Percentiles rank a stretch among this genome's conserved stretches.
Conservation (phyloP, 1,140 invertebrate genomes). For the Cherax destructor region DNA sequence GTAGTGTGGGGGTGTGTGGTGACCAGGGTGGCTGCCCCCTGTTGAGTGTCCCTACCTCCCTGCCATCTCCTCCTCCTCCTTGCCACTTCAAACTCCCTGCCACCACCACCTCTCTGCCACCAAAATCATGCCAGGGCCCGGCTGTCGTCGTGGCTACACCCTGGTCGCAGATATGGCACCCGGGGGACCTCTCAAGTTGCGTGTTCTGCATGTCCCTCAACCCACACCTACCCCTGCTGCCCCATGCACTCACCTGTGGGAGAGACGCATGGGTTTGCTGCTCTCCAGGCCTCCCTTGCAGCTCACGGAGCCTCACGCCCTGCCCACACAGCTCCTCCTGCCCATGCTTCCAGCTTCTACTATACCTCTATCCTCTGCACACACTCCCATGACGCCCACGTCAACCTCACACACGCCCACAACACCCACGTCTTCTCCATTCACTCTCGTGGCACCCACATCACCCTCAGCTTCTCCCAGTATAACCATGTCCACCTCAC, state of each 20-base stretch:
- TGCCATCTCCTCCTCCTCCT: neutral
- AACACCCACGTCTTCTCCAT: neutral
- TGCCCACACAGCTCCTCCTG: conserved; percentile 28
- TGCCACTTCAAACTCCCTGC: neutral
- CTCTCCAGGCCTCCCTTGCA: conserved; percentile 41
- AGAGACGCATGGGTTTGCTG: conserved; percentile 52
- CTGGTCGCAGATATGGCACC: conserved; percentile 58
- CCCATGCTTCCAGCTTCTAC: neutral
- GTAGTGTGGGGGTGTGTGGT: neutral
- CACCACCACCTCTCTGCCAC: neutral
- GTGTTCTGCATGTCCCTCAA: conserved; percentile 46
- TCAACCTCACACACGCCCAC: neutral
- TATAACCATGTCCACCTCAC: neutral
- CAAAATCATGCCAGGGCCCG: neutral
- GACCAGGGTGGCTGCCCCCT: conserved; percentile 11
- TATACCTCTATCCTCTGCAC: neutral
- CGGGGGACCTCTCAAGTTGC: conserved; percentile 54
- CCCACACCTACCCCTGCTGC: conserved; percentile 21
- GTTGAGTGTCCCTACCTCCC: neutral
- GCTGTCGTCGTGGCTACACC: conserved; percentile 47
- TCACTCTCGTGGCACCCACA: neutral
- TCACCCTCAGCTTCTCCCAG: neutral
- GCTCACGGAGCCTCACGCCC: conserved; percentile 25
- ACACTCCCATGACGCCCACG: neutral
- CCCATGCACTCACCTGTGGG: conserved; percentile 37